Conservation (phyloP, 2,888 invertebrate genomes). For the Plagiodera versicolora region DNA sequence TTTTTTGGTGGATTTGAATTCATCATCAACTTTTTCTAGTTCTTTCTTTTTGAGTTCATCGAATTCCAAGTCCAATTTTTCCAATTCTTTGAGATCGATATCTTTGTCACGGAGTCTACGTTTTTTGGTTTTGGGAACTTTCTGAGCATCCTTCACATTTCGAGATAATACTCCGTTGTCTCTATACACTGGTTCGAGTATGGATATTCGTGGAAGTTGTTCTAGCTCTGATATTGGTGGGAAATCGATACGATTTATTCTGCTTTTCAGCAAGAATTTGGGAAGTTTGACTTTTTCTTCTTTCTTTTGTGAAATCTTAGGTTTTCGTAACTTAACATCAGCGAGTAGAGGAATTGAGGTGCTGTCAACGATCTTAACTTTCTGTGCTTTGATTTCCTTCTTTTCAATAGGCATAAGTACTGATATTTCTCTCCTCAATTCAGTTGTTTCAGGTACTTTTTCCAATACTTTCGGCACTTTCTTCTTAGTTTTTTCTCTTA, state of each 20-base stretch:
- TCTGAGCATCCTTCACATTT: conserved; percentile 56
- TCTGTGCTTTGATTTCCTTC: conserved; percentile 63
- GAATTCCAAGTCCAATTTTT: conserved; percentile 54
- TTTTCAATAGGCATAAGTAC: conserved; percentile 49
- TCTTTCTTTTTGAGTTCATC: conserved; percentile 53
- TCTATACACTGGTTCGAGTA: conserved; percentile 48
- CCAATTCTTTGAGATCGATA: conserved; percentile 53
- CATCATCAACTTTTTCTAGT: conserved; percentile 50
- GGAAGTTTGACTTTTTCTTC: conserved; percentile 57
- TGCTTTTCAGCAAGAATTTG: conserved; percentile 70
- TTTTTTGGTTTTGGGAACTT: conserved; percentile 47
- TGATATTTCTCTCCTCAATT: conserved; percentile 40
- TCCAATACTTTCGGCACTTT: conserved; percentile 35
- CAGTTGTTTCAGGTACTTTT: conserved; percentile 20
- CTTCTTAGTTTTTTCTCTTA: conserved; percentile 14
- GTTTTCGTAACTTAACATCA: conserved; percentile 65
- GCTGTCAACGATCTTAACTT: conserved; percentile 64
- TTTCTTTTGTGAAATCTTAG: conserved; percentile 45
- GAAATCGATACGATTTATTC: conserved; percentile 62
- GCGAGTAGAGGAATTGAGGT: conserved; percentile 56
- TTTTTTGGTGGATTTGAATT: conserved; percentile 39
- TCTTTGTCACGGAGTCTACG: conserved; percentile 51
- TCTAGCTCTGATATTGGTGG: conserved; percentile 49
- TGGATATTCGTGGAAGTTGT: conserved; percentile 46
- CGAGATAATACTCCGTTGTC: conserved; percentile 56